Base-by-base conservation (phyloP, 2,888 invertebrate species). In the Cabera pusaria region DNA sequence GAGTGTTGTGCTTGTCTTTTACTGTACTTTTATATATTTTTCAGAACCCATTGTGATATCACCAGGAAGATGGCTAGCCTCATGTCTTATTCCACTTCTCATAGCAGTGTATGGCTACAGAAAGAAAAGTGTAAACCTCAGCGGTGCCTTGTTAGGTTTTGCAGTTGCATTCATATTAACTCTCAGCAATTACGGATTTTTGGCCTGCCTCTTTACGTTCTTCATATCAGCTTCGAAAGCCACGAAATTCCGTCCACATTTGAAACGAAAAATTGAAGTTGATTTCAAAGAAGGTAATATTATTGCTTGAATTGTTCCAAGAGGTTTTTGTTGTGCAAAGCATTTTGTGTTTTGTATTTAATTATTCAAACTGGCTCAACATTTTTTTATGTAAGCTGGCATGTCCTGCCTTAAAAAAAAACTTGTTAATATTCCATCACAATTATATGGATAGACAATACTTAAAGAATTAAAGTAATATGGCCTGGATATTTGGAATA, bases 151-250 rank as follows among this genome's bases (percentile, higher is more conserved):
- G 1, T 77, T 94, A 44, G 96, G 94, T 2, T 76, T 94, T 9
- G 53, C 93, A 2, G 91, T 96, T 31, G 96, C 95, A 5, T 93
- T 96, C 60, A 77, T 95, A 9, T 71, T 97, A 20, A 95, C 96
- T 1, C 77, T 96, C 11, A 93, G 95, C 29, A 96, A 92, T 70
- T 93, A 94, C 62, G 92, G 94, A 41, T 97, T 96, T 69, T 76
- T 95, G 24, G 90, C 91, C 6, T 92, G 93, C 47, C 81, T 97
- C 16, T 79, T 95, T 6, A 88, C 92, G 2, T 97, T 97, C 75
- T 97, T 97, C 66, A 71, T 96, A 10, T 90, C 94, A 24, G 94
- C 94, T 1, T 96, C 96, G 0, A 93, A 92, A 65, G 96, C 94
- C 0, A 97, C 97, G 0, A 96, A 95, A 72, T 94, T 93, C 62